Conservation (phyloP, 2,888 invertebrate species). For the Eupithecia tripunctaria region DNA sequence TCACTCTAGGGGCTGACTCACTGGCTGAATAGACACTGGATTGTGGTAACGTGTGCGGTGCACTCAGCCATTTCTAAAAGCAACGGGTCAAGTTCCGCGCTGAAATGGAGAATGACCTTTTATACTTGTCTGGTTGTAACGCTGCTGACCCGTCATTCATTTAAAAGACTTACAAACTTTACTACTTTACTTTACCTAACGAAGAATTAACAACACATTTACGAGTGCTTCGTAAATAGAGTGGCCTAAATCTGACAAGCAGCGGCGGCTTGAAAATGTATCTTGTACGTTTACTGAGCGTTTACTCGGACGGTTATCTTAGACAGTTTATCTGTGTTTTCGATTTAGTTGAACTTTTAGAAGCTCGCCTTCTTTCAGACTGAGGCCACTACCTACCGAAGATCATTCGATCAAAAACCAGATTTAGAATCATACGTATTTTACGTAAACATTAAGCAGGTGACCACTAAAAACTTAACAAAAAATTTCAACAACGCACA, state of each 20-base stretch:
- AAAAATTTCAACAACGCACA: no score
- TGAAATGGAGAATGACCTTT: conserved; percentile 78
- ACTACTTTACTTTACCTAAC: no score
- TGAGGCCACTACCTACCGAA: background rate
- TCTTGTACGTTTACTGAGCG: no score
- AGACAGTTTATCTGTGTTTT: background rate
- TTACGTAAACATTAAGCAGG: background rate
- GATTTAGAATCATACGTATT: no score
- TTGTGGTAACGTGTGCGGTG: conserved; percentile 46
- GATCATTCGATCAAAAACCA: no score
- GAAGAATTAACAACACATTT: background rate
- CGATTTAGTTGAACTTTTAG: background rate
- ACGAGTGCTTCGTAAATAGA: background rate
- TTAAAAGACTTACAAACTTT: background rate
- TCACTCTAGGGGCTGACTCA: conserved; percentile 57
- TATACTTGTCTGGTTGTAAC: conserved; percentile 50
- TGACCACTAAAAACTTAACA: no score
- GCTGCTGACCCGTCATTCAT: background rate
- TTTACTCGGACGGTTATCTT: no score
- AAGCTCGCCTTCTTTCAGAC: background rate
- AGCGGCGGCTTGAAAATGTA: background rate
- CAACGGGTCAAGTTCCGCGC: conserved; percentile 74
- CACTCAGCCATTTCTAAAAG: conserved; percentile 68
- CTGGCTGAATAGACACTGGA: conserved; percentile 31
- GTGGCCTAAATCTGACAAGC: background rate